Evolutionary conservation across 2,888 invertebrate genomes (phyloP).

Genomic region (Galerucella pusilla): DNA sequence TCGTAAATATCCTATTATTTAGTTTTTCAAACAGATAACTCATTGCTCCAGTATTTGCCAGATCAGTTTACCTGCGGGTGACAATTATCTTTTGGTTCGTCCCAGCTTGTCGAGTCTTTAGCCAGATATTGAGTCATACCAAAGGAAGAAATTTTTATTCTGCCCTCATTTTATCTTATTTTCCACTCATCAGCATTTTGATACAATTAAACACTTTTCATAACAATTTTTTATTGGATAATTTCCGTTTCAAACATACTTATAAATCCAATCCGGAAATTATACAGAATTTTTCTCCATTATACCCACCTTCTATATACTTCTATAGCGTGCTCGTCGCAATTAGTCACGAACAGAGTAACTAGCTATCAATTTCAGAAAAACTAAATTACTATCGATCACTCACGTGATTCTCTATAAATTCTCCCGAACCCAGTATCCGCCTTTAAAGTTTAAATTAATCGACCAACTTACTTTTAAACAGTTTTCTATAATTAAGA

Average conservation of each 20-base stretch:
- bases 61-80: no score
- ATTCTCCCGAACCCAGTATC: not conserved
- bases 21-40: no score
- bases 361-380: conserved; percentile 28
- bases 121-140: no score
- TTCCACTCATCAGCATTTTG: not conserved
- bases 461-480: conserved; percentile 5
- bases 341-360: conserved; percentile 14
- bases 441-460: conserved; percentile 18
- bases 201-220: not conserved
- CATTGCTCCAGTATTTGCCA: no score
- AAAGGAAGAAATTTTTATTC: no score
- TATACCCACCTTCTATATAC: not conserved
- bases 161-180: no score
- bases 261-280: not conserved
- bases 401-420: conserved; percentile 17
- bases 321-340: not conserved
- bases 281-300: not conserved
- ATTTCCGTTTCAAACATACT: not conserved
- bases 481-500: conserved; percentile 12
- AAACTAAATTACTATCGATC: conserved; percentile 29
- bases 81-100: no score
- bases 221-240: not conserved
- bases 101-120: no score
- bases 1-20: no score